These are phyloP conservation scores for Neomonachus schauinslandi DNA, from an alignment of 2,113 vertebrate species.

Conservation along the genomic window DNA sequence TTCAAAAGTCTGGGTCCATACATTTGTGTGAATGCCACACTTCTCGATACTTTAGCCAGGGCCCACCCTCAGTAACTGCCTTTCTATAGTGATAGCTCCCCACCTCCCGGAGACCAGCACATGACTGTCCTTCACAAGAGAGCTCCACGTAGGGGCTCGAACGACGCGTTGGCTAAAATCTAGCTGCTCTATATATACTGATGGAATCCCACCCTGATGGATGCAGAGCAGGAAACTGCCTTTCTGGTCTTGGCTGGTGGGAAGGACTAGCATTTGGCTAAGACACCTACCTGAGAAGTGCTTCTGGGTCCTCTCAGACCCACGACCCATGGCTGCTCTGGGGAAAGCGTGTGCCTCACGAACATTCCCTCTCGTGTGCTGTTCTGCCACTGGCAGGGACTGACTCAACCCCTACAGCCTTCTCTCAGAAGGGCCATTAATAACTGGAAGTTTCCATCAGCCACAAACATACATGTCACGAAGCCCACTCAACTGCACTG, in stretches of 20 bases:
- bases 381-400: not conserved
- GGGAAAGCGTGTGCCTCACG: not conserved
- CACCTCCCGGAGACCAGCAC: not conserved
- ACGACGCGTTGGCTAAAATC: not conserved
- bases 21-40: not conserved
- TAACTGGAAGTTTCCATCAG: not conserved
- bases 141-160: not conserved
- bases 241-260: not conserved
- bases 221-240: not conserved
- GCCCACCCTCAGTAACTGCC: not conserved
- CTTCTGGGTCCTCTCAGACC: not conserved
- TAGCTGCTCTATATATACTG: not conserved
- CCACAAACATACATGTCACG: not conserved
- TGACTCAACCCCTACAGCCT: not conserved
- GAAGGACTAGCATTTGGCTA: not conserved
- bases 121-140: not conserved
- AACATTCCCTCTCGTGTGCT: constrained; percentile 19
- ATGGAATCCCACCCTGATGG: not conserved
- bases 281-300: not conserved
- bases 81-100: not conserved
- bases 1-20: not conserved
- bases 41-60: not conserved
- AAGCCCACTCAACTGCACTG: not conserved
- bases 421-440: constrained; percentile 35
- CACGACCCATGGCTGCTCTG: not conserved